Evolutionary conservation across 2,888 invertebrate species (phyloP).

Genomic region (Acleris sparsana): DNA sequence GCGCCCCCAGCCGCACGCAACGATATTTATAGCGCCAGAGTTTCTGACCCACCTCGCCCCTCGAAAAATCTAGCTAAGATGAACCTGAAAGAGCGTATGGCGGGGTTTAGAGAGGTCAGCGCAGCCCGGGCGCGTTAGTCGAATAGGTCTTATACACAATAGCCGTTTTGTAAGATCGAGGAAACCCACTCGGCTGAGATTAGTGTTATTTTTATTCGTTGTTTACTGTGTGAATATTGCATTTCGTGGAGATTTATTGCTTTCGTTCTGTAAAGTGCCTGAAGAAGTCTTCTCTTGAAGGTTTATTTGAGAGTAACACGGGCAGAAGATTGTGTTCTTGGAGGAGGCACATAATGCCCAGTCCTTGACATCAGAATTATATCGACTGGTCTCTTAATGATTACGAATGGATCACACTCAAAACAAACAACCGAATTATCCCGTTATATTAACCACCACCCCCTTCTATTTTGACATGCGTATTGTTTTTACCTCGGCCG

Average conservation of each 20-base stretch:
- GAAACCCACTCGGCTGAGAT: constrained; percentile 21
- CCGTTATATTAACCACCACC: no score
- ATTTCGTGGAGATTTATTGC: constrained; percentile 22
- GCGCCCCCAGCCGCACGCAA: constrained; percentile 38
- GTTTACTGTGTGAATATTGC: constrained; percentile 22
- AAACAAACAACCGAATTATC: no score
- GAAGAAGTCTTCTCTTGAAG: neutral
- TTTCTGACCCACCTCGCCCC: neutral
- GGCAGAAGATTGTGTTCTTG: no score
- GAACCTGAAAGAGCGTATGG: neutral
- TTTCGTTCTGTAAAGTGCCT: constrained; percentile 7
- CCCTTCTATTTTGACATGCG: no score
- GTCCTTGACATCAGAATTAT: no score
- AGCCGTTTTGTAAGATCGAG: constrained; percentile 20
- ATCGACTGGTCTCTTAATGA: no score
- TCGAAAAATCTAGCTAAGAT: neutral
- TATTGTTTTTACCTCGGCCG: no score
- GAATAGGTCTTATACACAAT: constrained; percentile 23
- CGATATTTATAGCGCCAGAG: constrained; percentile 25
- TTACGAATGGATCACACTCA: no score
- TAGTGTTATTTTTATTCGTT: constrained; percentile 30
- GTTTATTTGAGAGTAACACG: neutral
- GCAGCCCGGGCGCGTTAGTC: constrained; percentile 1
- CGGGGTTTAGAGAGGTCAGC: neutral
- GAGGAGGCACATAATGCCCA: no score